Conservation (phyloP, 2,888 invertebrate genomes). For the Leptopilina syphax region DNA sequence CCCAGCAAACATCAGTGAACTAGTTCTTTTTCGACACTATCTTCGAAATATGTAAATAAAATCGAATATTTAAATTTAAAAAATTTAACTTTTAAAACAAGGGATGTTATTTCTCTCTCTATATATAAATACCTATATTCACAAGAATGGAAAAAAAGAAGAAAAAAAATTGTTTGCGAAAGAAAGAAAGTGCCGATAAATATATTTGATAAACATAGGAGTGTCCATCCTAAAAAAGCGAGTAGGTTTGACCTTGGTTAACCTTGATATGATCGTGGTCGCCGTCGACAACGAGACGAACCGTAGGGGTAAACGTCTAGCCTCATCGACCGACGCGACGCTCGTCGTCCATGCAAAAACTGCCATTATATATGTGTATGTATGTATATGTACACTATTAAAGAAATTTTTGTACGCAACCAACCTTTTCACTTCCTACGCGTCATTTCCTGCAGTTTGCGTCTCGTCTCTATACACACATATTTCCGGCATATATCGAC, state of each 20-base stretch:
- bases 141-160: too few relatives aligned
- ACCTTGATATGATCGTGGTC: background rate
- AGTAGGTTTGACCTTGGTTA: slow-evolving; percentile 50
- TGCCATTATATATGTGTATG: too few relatives aligned
- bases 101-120: too few relatives aligned
- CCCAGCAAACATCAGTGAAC: too few relatives aligned
- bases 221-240: slow-evolving; percentile 35
- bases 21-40: too few relatives aligned
- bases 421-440: slow-evolving; percentile 47
- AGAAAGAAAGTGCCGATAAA: background rate
- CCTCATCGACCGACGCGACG: slow-evolving; percentile 76
- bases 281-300: slow-evolving; percentile 33
- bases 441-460: slow-evolving; percentile 33
- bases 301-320: slow-evolving; percentile 73
- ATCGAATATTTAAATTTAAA: too few relatives aligned
- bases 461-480: slow-evolving; percentile 22
- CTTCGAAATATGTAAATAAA: too few relatives aligned
- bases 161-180: background rate
- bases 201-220: background rate
- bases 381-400: background rate
- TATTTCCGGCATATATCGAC: slow-evolving; percentile 42
- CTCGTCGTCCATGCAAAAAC: slow-evolving; percentile 21
- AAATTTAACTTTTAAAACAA: too few relatives aligned
- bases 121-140: too few relatives aligned
- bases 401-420: slow-evolving; percentile 44